These are phyloP conservation scores for Lathronympha strigana DNA, from an alignment of 2,888 invertebrate species.

Conservation along the genomic window DNA sequence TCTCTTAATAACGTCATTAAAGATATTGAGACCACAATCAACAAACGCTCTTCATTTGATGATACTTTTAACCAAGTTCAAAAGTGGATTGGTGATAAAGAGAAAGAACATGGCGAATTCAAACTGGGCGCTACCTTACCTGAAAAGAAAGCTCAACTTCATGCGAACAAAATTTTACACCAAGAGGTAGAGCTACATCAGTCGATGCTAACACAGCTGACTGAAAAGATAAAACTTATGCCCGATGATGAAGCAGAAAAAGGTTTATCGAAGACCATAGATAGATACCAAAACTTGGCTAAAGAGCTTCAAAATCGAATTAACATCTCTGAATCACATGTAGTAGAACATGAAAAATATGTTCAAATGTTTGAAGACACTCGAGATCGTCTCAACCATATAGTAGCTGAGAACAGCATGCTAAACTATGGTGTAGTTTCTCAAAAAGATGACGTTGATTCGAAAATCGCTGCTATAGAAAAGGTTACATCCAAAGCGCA, in stretches of 20 bases:
- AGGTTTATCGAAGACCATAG: constrained; percentile 89
- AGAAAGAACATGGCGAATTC: constrained; percentile 88
- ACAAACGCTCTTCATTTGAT: constrained; percentile 96
- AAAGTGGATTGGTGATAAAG: constrained; percentile 93
- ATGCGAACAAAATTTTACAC: constrained; percentile 90
- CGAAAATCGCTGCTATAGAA: constrained; percentile 89
- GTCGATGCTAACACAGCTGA: constrained; percentile 92
- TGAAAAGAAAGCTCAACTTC: constrained; percentile 94
- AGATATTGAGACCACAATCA: constrained; percentile 93
- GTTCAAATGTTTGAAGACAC: constrained; percentile 92
- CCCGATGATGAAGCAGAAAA: constrained; percentile 91
- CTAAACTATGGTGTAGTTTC: constrained; percentile 91
- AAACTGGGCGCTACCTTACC: constrained; percentile 91
- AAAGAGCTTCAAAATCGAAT: constrained; percentile 88
- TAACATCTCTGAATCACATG: constrained; percentile 87
- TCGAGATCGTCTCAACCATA: constrained; percentile 91
- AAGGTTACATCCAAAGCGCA: constrained; percentile 89
- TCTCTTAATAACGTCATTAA: constrained; percentile 93
- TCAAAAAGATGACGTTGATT: constrained; percentile 91
- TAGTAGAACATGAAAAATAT: constrained; percentile 92
- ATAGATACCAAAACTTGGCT: constrained; percentile 88
- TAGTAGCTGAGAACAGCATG: constrained; percentile 90
- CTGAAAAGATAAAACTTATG: constrained; percentile 91
- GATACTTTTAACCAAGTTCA: constrained; percentile 95
- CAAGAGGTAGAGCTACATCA: constrained; percentile 95